phyloP scores from a whole-genome alignment of 1,140 invertebrate species.

The Fopius arisanus region DNA sequence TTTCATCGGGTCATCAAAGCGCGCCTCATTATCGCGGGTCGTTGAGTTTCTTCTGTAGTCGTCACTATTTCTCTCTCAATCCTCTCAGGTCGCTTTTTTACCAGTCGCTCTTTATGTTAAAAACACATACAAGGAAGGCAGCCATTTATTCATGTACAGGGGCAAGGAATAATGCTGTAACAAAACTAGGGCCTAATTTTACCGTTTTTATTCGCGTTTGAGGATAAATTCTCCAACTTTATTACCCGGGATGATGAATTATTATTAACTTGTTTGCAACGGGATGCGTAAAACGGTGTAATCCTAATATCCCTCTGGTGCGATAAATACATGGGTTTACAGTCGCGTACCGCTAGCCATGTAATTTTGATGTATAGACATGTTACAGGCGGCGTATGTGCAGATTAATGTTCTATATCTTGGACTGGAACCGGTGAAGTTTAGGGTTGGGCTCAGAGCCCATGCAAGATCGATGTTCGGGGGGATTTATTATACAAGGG shows the following conservation, averaged over 20 bases:
- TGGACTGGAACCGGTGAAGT: not conserved
- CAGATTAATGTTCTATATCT: conserved; percentile 23
- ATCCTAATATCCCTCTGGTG: not conserved
- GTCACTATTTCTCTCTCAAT: not conserved
- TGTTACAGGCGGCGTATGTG: conserved; percentile 9
- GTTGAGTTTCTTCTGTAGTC: not conserved
- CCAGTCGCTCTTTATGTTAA: not conserved
- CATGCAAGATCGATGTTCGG: not conserved
- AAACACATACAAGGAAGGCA: not conserved
- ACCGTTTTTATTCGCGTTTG: not conserved
- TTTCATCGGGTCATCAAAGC: conserved; percentile 1
- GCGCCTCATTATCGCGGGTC: not conserved
- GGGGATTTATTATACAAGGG: not conserved
- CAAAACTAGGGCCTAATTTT: not conserved
- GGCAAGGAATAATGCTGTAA: not conserved
- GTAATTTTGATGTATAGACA: conserved; percentile 27
- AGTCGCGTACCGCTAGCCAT: not conserved
- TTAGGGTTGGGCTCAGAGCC: not conserved
- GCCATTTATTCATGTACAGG: not conserved
- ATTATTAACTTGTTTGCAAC: not conserved
- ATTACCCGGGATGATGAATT: not conserved
- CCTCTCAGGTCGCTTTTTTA: not conserved
- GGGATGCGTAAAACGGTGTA: not conserved
- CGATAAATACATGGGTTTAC: conserved; percentile 12
- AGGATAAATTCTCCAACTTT: not conserved